A percentile compares a stretch with the other conserved stretches of the same genome.
These are phyloP conservation scores for Calliscelio sp. DNA, from an alignment of 2,888 invertebrate genomes.

Conservation along the genomic window DNA sequence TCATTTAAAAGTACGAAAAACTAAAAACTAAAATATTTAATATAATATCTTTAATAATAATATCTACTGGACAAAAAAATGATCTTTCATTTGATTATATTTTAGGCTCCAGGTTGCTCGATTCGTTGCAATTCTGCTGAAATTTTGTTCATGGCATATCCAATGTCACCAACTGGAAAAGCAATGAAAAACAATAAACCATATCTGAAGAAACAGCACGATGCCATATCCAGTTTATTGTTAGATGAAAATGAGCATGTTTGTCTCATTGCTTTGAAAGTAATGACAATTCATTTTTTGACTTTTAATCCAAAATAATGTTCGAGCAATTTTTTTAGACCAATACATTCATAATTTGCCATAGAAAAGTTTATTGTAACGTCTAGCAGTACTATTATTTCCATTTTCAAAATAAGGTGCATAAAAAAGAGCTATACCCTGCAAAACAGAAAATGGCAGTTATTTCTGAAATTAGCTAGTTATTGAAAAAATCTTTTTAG, in stretches of 20 bases:
- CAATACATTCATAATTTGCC: too few relatives aligned
- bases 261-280: conserved; percentile 73
- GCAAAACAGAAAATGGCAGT: too few relatives aligned
- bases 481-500: too few relatives aligned
- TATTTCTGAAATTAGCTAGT: too few relatives aligned
- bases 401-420: too few relatives aligned
- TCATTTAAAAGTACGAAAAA: conserved; percentile 74
- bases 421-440: too few relatives aligned
- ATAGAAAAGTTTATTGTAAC: too few relatives aligned
- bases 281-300: conserved; percentile 51
- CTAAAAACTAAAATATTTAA: not conserved
- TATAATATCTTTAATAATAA: not conserved
- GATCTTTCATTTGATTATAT: not conserved
- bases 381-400: too few relatives aligned
- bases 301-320: too few relatives aligned
- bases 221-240: conserved; percentile 73
- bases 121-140: conserved; percentile 77
- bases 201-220: conserved; percentile 67
- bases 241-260: conserved; percentile 72
- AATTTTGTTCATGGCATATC: conserved; percentile 73
- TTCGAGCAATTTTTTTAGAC: too few relatives aligned
- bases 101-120: conserved; percentile 74
- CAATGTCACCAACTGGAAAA: conserved; percentile 34
- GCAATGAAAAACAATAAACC: conserved; percentile 20
- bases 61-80: too few relatives aligned